Evolutionary conservation across 2,888 invertebrate genomes (phyloP).

Genomic region (Esperia sulphurella): DNA sequence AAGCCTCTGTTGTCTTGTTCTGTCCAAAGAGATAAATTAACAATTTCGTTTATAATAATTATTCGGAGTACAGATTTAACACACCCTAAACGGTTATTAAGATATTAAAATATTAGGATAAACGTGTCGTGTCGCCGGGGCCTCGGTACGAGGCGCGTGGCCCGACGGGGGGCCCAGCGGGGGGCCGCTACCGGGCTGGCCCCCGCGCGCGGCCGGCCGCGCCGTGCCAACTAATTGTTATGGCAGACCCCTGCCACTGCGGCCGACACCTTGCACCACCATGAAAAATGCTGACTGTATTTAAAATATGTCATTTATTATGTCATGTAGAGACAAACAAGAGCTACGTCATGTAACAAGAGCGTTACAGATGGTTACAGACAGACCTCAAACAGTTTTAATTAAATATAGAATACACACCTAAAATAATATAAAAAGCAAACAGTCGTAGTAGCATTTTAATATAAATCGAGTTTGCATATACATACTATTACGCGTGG

Average conservation of each 20-base stretch:
- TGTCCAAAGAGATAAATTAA: background rate
- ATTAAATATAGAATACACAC: too few species aligned
- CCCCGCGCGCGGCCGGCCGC: slow-evolving; percentile 16
- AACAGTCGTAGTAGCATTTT: too few species aligned
- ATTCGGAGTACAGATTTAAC: slow-evolving; percentile 57
- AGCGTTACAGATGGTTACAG: too few species aligned
- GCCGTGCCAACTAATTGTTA: slow-evolving; percentile 50
- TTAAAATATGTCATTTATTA: slow-evolving; percentile 6
- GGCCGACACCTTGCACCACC: slow-evolving; percentile 27
- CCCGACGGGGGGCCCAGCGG: slow-evolving; percentile 66
- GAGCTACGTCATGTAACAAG: too few species aligned
- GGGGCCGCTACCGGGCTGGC: slow-evolving; percentile 61
- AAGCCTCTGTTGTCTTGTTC: background rate
- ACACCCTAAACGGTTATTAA: slow-evolving; percentile 70
- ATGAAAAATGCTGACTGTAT: slow-evolving; percentile 33
- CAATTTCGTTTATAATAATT: slow-evolving; percentile 29
- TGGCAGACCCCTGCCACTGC: slow-evolving; percentile 34
- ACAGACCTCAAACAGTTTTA: too few species aligned
- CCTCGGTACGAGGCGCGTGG: slow-evolving; percentile 40
- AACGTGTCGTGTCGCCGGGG: slow-evolving; percentile 30
- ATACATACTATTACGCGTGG: too few species aligned
- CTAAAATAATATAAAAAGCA: too few species aligned
- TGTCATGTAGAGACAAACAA: too few species aligned
- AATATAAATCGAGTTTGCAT: too few species aligned
- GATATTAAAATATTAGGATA: slow-evolving; percentile 67